phyloP scores from a whole-genome alignment of 2,113 vertebrate species.

The Prionailurus bengalensis region DNA sequence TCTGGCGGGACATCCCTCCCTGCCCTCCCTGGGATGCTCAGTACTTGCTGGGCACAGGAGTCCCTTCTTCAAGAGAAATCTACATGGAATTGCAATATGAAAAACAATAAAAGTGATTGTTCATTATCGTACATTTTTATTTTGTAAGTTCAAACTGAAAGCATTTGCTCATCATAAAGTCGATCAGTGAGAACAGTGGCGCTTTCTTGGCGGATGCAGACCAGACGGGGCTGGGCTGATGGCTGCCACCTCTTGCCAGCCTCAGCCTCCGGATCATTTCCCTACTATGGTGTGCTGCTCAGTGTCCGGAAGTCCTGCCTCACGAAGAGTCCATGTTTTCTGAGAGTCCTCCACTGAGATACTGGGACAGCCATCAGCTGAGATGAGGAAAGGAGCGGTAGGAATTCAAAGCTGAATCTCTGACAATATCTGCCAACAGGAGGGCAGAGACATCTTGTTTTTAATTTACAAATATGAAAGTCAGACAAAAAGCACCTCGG shows the following conservation, averaged over 20 bases:
- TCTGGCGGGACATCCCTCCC: not conserved
- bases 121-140: not conserved
- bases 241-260: not conserved
- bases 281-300: not conserved
- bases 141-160: slow-evolving; percentile 29
- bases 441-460: not conserved
- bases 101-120: not conserved
- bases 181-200: not conserved
- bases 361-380: not conserved
- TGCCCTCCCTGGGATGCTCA: not conserved
- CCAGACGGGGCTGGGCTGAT: not conserved
- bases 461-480: not conserved
- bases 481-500: not conserved
- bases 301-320: not conserved
- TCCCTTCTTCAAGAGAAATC: not conserved
- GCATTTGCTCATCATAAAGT: slow-evolving; percentile 21
- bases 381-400: not conserved
- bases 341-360: not conserved
- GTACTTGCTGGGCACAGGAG: not conserved
- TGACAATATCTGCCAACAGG: not conserved
- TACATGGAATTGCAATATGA: not conserved
- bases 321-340: not conserved
- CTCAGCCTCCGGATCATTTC: not conserved
- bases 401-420: not conserved
- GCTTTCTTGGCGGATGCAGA: not conserved